Conservation (phyloP, 2,113 vertebrate species). For the Nannospalax galili region DNA sequence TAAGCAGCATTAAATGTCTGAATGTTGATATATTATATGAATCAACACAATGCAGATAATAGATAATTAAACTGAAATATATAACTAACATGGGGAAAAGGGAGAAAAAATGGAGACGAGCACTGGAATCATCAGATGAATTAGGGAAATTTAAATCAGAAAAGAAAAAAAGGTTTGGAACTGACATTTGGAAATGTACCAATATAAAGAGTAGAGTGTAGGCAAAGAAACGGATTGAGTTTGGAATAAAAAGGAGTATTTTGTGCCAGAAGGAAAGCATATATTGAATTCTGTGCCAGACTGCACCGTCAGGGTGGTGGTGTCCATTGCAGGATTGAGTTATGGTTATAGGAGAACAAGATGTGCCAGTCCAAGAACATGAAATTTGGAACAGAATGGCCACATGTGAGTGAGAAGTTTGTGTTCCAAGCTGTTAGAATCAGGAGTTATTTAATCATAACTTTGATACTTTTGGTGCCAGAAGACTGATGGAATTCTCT, state of each 20-base stretch:
- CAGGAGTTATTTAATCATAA: slow-evolving; percentile 77
- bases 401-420: slow-evolving; percentile 16
- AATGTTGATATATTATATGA: not conserved
- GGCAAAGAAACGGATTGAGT: slow-evolving; percentile 44
- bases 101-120: not conserved
- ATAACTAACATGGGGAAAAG: not conserved
- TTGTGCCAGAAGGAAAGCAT: slow-evolving; percentile 64
- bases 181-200: slow-evolving; percentile 61
- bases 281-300: slow-evolving; percentile 44
- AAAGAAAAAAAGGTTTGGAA: not conserved
- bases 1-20: not conserved
- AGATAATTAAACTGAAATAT: not conserved
- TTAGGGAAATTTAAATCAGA: slow-evolving; percentile 20
- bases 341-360: slow-evolving; percentile 58
- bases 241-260: slow-evolving; percentile 49
- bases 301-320: slow-evolving; percentile 12
- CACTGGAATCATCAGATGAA: not conserved
- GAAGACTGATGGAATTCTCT: slow-evolving; percentile 59
- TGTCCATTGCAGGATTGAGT: slow-evolving; percentile 43
- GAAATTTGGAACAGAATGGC: not conserved
- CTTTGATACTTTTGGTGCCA: slow-evolving; percentile 54
- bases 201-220: slow-evolving; percentile 51
- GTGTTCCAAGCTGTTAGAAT: slow-evolving; percentile 50
- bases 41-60: not conserved
- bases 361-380: slow-evolving; percentile 42